phyloP scores from a whole-genome alignment of 2,113 vertebrate species.

The Rhabdornis inornatus region DNA sequence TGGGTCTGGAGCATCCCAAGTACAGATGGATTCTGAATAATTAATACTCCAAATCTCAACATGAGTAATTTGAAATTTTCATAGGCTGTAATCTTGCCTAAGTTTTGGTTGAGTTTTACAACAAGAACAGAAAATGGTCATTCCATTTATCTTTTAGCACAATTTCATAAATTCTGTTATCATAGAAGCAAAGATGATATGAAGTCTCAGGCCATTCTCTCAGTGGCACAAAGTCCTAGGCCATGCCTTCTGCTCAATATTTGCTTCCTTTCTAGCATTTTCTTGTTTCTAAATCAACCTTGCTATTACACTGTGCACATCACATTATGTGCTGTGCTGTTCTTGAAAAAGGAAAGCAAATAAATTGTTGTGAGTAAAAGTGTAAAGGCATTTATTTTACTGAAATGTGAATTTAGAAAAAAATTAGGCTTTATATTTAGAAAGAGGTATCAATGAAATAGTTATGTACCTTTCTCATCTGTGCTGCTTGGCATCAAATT shows the following conservation, averaged over 20 bases:
- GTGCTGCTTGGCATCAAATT: background rate
- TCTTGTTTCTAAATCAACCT: background rate
- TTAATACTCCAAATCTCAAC: background rate
- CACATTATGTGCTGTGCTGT: background rate
- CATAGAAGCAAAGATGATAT: background rate
- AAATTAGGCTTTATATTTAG: background rate
- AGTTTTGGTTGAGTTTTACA: background rate
- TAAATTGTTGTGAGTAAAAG: background rate
- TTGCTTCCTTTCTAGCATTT: background rate
- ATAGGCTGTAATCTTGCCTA: background rate
- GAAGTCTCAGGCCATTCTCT: background rate
- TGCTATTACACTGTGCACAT: background rate
- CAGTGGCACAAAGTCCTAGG: background rate
- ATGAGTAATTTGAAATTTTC: background rate
- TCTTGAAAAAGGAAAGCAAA: background rate
- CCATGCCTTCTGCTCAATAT: background rate
- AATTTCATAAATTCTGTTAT: background rate
- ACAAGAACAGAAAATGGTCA: background rate
- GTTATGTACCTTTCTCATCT: background rate
- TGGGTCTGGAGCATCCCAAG: background rate
- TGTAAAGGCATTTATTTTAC: background rate
- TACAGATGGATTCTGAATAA: constrained; percentile 22
- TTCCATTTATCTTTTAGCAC: background rate
- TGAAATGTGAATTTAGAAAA: background rate
- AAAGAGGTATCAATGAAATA: background rate